Conservation (phyloP, 2,797 vertebrate species). For the Gallinago stenura region DNA sequence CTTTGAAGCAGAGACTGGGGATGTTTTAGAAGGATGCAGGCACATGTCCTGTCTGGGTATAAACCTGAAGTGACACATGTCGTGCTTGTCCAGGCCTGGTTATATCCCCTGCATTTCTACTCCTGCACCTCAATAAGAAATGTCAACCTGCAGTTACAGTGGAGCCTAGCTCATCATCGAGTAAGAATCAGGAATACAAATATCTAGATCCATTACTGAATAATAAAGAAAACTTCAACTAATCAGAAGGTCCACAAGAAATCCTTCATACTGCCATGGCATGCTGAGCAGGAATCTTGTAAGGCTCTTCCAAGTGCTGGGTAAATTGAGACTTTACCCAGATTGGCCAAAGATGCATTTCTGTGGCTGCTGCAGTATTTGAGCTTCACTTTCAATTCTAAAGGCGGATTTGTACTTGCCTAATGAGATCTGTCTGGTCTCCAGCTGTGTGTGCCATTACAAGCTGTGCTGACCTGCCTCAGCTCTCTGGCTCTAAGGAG, state of each 20-base stretch:
- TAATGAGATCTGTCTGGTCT: conserved; percentile 30
- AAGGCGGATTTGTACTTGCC: neutral
- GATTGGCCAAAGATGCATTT: neutral
- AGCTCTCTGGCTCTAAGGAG: neutral
- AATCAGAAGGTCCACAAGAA: neutral
- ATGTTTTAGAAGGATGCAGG: neutral
- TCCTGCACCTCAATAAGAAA: neutral
- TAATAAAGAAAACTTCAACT: neutral
- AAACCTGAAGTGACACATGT: accelerated
- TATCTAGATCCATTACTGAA: neutral
- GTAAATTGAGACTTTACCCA: neutral
- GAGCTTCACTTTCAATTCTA: neutral
- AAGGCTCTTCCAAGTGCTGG: neutral
- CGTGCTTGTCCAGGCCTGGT: neutral
- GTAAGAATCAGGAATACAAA: neutral
- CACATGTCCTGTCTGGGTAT: neutral
- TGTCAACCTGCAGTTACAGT: neutral
- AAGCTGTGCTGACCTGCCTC: neutral
- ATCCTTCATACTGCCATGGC: neutral
- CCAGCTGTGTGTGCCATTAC: neutral
- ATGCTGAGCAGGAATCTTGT: neutral
- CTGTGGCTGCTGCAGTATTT: neutral
- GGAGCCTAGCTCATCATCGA: neutral
- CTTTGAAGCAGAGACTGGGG: neutral
- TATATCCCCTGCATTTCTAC: neutral